Percentiles rank a stretch among this genome's conserved stretches.
These are phyloP conservation scores for Chondrosia reniformis DNA, from an alignment of 37 sponge, comb jelly and placozoan species.

Conservation along the genomic window DNA sequence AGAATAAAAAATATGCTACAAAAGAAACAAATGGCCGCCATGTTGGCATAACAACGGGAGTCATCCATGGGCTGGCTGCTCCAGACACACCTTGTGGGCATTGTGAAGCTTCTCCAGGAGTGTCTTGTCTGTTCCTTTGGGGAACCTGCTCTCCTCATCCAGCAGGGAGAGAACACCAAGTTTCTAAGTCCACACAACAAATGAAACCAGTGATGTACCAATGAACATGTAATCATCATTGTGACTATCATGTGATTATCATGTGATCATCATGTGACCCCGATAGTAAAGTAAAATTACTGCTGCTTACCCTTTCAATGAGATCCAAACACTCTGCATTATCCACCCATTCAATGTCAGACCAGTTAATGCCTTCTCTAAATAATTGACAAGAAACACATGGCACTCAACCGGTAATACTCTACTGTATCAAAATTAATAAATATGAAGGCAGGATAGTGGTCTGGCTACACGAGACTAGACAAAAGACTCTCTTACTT, in stretches of 20 bases:
- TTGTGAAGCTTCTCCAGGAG: constrained; percentile 90
- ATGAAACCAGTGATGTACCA: background rate
- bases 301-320: constrained; percentile 73
- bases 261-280: background rate
- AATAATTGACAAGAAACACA: background rate
- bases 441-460: background rate
- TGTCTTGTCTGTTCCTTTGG: constrained; percentile 93
- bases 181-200: constrained; percentile 46
- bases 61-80: too few relatives aligned
- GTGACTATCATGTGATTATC: background rate
- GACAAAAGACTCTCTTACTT: constrained; percentile 50
- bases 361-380: constrained; percentile 98
- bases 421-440: background rate
- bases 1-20: too few relatives aligned
- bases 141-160: constrained; percentile 98
- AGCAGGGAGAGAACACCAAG: constrained; percentile 92
- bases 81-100: constrained; percentile 64
- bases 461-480: too few relatives aligned
- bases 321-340: constrained; percentile 95
- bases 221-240: background rate
- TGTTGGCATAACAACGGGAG: too few relatives aligned
- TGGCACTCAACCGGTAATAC: background rate
- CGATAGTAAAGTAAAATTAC: background rate
- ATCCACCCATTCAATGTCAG: constrained; percentile 99
- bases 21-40: too few relatives aligned